Conservation (phyloP, 2,113 vertebrate species). For the Alectura lathami region DNA sequence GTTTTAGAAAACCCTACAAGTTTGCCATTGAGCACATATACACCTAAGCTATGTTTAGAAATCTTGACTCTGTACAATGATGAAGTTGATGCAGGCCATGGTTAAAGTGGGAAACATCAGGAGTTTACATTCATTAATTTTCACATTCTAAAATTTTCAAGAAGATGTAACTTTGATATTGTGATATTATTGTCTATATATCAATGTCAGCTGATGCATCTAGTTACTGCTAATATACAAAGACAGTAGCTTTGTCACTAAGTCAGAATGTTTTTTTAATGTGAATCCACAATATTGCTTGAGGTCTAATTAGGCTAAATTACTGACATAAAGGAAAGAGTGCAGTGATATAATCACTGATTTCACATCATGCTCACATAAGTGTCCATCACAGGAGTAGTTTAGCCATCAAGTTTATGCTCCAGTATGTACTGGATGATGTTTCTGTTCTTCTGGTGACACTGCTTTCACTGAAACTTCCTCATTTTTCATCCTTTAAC, state of each 20-base stretch:
- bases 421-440: neutral
- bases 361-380: neutral
- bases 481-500: neutral
- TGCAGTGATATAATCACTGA: neutral
- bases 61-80: neutral
- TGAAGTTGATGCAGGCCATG: neutral
- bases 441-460: neutral
- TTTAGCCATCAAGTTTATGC: neutral
- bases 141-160: neutral
- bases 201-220: fast-evolving
- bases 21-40: neutral
- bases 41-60: neutral
- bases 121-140: neutral
- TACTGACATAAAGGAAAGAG: neutral
- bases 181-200: neutral
- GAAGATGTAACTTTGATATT: neutral
- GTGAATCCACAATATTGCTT: neutral
- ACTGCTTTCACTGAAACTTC: neutral
- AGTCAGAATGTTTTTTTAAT: neutral
- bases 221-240: neutral
- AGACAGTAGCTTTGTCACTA: neutral
- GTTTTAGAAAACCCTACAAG: neutral
- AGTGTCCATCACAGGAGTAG: neutral
- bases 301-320: neutral
- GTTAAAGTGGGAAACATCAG: neutral